A percentile compares a stretch with the other conserved stretches of the same genome.
Conservation (phyloP, 2,797 vertebrate genomes). For the Sus cebifrons region DNA sequence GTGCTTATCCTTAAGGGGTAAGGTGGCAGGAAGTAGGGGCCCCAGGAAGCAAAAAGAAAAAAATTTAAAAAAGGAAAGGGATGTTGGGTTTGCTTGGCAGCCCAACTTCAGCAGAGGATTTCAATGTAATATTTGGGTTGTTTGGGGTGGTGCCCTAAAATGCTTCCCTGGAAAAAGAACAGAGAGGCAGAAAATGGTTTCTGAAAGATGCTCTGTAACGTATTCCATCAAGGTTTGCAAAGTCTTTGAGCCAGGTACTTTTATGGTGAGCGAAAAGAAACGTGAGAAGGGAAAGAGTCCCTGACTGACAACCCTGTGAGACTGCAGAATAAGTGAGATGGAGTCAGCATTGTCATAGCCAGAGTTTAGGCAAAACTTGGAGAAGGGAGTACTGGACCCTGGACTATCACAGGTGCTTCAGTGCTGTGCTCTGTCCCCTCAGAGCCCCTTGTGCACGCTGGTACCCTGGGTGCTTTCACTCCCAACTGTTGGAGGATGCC, state of each 20-base stretch:
- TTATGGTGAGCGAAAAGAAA: not conserved
- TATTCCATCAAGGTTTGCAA: not conserved
- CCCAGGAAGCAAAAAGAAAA: not conserved
- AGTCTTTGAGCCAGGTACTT: not conserved
- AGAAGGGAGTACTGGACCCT: not conserved
- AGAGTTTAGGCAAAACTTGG: not conserved
- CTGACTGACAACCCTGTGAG: not conserved
- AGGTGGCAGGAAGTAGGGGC: not conserved
- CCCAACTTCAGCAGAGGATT: not conserved
- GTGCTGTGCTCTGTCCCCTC: rapidly evolving
- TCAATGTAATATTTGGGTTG: not conserved
- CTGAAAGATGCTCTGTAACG: not conserved
- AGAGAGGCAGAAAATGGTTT: not conserved
- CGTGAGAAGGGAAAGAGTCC: not conserved
- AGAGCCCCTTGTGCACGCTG: not conserved
- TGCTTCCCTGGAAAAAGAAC: not conserved
- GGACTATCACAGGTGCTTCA: not conserved
- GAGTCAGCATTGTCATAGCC: not conserved
- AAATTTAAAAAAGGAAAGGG: not conserved
- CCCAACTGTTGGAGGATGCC: not conserved
- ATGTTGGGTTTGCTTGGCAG: not conserved
- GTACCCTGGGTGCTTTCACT: not conserved
- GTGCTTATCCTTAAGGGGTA: not conserved
- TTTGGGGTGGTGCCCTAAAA: not conserved
- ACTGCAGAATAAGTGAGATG: not conserved